These are phyloP conservation scores for Polypedilum vanderplanki DNA, from an alignment of 1,140 invertebrate genomes.

Conservation along the genomic window DNA sequence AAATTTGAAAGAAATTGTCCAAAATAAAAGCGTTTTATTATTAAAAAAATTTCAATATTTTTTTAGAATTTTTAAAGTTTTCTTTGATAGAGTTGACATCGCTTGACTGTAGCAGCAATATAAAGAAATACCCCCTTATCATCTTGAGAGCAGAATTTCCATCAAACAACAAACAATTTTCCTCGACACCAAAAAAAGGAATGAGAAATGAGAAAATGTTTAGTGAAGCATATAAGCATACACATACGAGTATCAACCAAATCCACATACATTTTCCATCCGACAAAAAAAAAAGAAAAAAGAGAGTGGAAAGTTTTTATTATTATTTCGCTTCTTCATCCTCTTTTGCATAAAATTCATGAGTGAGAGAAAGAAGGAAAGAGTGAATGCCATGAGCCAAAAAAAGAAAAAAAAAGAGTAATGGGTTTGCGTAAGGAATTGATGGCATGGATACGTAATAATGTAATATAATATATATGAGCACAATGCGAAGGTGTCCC, in stretches of 20 bases:
- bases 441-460: not conserved
- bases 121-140: slow-evolving; percentile 6
- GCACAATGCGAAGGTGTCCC: not conserved
- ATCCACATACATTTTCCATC: slow-evolving; percentile 8
- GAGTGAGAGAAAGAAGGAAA: too few relatives aligned
- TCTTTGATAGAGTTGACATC: too few relatives aligned
- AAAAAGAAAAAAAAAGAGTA: not conserved
- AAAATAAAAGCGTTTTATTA: too few relatives aligned
- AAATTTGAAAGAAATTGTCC: not conserved
- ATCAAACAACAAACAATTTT: slow-evolving; percentile 14
- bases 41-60: too few relatives aligned
- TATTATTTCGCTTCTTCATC: not conserved
- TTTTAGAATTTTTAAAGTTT: too few relatives aligned
- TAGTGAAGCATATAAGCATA: slow-evolving; percentile 1
- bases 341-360: too few relatives aligned
- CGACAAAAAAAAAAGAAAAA: not conserved
- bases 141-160: slow-evolving; percentile 4
- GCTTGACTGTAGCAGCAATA: too few relatives aligned
- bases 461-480: slow-evolving; percentile 3
- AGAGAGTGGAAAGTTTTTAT: not conserved
- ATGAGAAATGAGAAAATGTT: not conserved
- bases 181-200: not conserved
- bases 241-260: not conserved
- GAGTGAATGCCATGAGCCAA: not conserved
- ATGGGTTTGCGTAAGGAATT: slow-evolving; percentile 10